Base-by-base conservation (phyloP, 2,113 vertebrate species). In the Diadophis punctatus region DNA sequence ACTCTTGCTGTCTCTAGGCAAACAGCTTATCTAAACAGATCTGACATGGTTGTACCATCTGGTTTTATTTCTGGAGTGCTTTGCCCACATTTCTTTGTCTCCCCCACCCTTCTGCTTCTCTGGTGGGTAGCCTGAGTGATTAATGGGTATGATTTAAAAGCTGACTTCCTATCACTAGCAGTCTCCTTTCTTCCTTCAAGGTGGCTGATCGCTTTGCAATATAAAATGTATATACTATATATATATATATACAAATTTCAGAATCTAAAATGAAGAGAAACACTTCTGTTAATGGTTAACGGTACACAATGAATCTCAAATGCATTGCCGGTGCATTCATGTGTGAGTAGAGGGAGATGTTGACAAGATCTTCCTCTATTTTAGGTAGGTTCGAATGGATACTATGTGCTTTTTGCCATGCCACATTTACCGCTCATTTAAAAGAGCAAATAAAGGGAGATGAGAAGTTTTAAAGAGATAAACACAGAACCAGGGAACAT, bases 11-110 rank as follows among this genome's bases (percentile, higher is more conserved):
- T 98, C 98, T 97, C 97, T 97, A 96, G 96, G 98, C 97, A 98
- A 98, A 98, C 98, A 99, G 97, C 98, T 98, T 99, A 97, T 98
- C 97, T 98, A 98, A 99, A 99, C 98, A 99, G 53, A 96, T 96
- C 95, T 95, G 96, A 95, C 97, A 97, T 96, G 97, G 96, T 94
- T 92, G 93, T 95, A 94, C 97, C 96, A 98, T 98, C 97, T 98
- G 98, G 96, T 96, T 96, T 96, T 95, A 96, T 94, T 96, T 96
- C 97, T 97, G 92, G 94, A 97, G 97, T 97, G 96, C 96, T 97
- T 94, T 96, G 96, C 93, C 96, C 93, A 94, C 96, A 97, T 96
- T 96, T 97, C 97, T 97, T 96, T 60, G 16, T 88, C 23, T 30
- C 14, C 43, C 30, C 18, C 52, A 2, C 23, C 25, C 34, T 55